Evolutionary conservation across 2,113 vertebrate genomes (phyloP).

Genomic region (Halcyon malimbica): DNA sequence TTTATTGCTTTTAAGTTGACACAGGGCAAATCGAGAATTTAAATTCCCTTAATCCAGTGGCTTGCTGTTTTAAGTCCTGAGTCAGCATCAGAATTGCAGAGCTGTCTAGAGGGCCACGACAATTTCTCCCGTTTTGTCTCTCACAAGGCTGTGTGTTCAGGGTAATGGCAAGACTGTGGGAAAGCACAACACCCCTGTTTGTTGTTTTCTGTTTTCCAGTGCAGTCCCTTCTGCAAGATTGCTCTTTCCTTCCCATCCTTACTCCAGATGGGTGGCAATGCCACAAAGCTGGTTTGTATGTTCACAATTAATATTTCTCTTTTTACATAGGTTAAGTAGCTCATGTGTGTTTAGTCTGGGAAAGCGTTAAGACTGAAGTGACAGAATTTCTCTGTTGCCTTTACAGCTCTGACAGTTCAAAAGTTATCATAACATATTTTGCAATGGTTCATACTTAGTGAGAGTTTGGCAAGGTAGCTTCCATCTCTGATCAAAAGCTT

Average conservation of each 20-base stretch:
- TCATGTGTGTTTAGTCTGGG: background rate
- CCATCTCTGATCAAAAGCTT: background rate
- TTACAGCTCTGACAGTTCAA: background rate
- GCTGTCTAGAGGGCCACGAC: background rate
- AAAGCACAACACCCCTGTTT: background rate
- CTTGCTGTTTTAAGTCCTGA: conserved; percentile 1
- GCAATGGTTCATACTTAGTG: background rate
- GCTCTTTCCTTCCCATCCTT: background rate
- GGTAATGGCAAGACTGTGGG: background rate
- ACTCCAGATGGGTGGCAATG: background rate
- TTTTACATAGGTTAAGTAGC: background rate
- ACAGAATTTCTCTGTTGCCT: background rate
- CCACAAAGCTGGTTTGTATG: background rate
- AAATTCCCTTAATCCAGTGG: background rate
- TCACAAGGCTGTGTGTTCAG: background rate
- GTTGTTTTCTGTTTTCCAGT: background rate
- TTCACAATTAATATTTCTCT: background rate
- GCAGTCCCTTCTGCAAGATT: background rate
- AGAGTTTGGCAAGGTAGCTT: background rate
- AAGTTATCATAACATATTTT: background rate
- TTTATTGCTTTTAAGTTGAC: background rate
- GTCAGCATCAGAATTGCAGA: conserved; percentile 1
- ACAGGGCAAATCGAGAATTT: background rate
- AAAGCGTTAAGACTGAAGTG: background rate
- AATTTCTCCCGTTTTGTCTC: background rate